A percentile compares a stretch with the other conserved stretches of the same genome.
Evolutionary conservation across 2,113 vertebrate genomes (phyloP).

Genomic region (Etheostoma spectabile): DNA sequence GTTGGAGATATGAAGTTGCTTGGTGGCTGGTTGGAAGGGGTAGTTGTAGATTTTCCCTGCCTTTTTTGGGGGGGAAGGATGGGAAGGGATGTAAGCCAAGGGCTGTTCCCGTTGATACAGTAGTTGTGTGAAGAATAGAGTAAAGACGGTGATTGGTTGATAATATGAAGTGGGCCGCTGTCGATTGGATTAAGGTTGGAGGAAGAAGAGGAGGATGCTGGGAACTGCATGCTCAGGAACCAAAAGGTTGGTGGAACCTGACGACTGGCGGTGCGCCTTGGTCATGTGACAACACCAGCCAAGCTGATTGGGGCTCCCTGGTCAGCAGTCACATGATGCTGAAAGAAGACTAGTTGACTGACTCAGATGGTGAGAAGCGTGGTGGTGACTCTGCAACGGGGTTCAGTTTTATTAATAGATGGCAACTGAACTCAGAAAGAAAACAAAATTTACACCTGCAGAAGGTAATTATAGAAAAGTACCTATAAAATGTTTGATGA

Average conservation of each 20-base stretch:
- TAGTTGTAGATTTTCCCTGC: constrained; percentile 95
- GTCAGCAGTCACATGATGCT: constrained; percentile 99
- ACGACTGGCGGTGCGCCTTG: constrained; percentile 97
- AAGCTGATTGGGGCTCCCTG: constrained; percentile 99
- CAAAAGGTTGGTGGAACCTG: constrained; percentile 98
- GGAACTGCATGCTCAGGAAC: constrained; percentile 99
- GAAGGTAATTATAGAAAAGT: constrained; percentile 75
- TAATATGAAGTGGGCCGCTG: constrained; percentile 95
- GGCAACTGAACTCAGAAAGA: constrained; percentile 91
- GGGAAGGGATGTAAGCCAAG: constrained; percentile 91
- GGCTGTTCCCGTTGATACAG: constrained; percentile 93
- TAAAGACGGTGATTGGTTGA: constrained; percentile 96
- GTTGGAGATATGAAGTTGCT: constrained; percentile 89
- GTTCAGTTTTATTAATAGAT: constrained; percentile 99
- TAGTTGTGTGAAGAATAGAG: constrained; percentile 96
- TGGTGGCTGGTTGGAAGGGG: constrained; percentile 91
- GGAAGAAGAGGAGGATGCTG: constrained; percentile 90
- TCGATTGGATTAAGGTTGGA: constrained; percentile 98
- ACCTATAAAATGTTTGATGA: constrained; percentile 45
- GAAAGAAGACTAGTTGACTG: constrained; percentile 99
- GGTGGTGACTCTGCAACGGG: constrained; percentile 99
- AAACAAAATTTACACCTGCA: constrained; percentile 95
- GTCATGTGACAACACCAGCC: constrained; percentile 99
- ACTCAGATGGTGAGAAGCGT: constrained; percentile 99
- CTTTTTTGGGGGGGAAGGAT: constrained; percentile 91